Base-by-base conservation (phyloP, 2,888 invertebrate species). In the Pseudanteris insignis region DNA sequence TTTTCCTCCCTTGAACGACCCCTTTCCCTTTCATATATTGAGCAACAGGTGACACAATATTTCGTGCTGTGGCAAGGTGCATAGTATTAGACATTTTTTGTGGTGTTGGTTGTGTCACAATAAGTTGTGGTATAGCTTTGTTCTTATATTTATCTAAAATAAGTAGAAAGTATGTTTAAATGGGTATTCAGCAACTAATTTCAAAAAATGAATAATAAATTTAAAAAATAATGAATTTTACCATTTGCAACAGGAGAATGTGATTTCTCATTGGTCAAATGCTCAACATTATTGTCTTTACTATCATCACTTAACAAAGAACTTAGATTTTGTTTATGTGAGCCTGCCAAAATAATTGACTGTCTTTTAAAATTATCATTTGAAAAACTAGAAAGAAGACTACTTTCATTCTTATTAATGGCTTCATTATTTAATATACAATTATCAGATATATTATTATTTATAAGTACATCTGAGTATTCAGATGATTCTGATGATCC, bases 21-120 rank as follows among this genome's bases (percentile, higher is more conserved):
- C 57, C 48, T 1, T 43, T 57, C 12, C 57, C 57, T 21, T 34
- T 34, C 8, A 47, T 36, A 43, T 57, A 57, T 10, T 57, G 48
- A 1, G 48, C 57, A 4, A 57, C 21, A 26, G 57, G 57, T 34
- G 57, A 57, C 2, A 48, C 18, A 21, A 57, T 57, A 21, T 41
- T 34, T 7, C 57, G 29, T 2, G 2, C 10, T 11, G 21, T 29
- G 2, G 36, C 5, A 30, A 47, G 25, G 12, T 12, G 33, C 21
- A 41, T 12, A 18, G 21, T 41, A 3, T 8, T 41, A 2, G 47
- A 28, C 2, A 48, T 48, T 28, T 57, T 57, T 32, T 25, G 6
- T 13, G 57, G 48, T 6, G 57, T 46, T 21, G 54, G 21, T 2
- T 26, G 18, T n/a, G 47, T 48, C 11, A 47, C 10, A n/a, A 41